Evolutionary conservation across 2,113 vertebrate genomes (phyloP), one percentile per base, ranked within the genome.

Genomic region (Rhea pennata): DNA sequence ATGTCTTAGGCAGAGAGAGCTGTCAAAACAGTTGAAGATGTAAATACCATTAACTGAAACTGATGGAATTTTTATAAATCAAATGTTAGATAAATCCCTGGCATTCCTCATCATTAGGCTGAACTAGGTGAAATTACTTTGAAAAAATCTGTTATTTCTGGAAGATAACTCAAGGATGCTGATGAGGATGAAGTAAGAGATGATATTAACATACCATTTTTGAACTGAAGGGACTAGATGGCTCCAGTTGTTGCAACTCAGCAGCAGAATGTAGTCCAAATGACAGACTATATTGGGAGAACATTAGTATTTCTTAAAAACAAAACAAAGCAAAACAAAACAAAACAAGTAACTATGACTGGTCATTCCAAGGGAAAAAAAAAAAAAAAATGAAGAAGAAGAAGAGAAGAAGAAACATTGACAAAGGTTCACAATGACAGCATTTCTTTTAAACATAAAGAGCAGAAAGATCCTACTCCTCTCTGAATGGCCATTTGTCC

Each of bases 1-100:
- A 95, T 93, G 95, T n/a, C 48, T 48, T 62, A 70, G 91, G 95
- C 92, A 96, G 84, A 94, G 91, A 26, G 58, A 67, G 46, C 53
- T 65, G 78, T 92, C 77, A 73, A 84, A 92, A 80, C 62, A 82
- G 87, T 78, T 77, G 87, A 95, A 96, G 78, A 94, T 77, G 86
- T 67, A 76, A 64, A 50, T 88, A 87, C 31, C 72, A 79, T 72
- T 81, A 75, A 48, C 62, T 23, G 90, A 84, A 81, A 88, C 92
- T 94, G 93, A 92, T 88, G 91, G 94, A 15, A 53, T 70, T 80
- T 76, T 75, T 81, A 85, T 15, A 62, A 80, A 75, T 89, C 39
- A 66, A 90, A 33, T 59, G 33, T 59, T 59, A 59, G 56, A 33
- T 59, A 59, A 59, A 46, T 46, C 91, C 88, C 64, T 89, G 92